Percentiles rank a stretch among this genome's conserved stretches.
Conservation (phyloP, 2,113 vertebrate genomes). For the Varanus salvator region DNA sequence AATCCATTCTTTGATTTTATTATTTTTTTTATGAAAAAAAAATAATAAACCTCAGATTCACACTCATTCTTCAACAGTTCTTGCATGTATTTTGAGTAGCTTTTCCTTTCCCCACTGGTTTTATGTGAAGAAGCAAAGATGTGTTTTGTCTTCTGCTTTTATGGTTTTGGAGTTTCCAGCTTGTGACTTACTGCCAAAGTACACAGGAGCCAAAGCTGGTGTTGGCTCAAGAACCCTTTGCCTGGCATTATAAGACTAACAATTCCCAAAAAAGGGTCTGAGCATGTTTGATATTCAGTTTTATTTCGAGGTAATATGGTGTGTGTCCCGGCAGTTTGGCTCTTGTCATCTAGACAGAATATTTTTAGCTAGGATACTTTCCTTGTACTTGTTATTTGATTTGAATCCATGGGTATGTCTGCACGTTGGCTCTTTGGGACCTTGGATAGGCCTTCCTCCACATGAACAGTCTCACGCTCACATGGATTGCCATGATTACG, state of each 20-base stretch:
- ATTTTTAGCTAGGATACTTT: slow-evolving; percentile 41
- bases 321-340: background rate
- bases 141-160: slow-evolving; percentile 4
- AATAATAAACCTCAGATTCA: background rate
- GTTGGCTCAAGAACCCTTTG: slow-evolving; percentile 11
- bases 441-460: background rate
- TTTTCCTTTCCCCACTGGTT: slow-evolving; percentile 24
- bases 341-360: background rate
- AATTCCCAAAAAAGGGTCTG: slow-evolving; percentile 28
- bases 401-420: slow-evolving; percentile 26
- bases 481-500: background rate
- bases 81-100: slow-evolving; percentile 22
- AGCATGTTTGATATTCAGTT: background rate
- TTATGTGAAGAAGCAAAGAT: slow-evolving; percentile 20
- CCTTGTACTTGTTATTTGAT: slow-evolving; percentile 14
- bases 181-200: fast-evolving
- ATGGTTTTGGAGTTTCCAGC: fast-evolving
- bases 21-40: background rate
- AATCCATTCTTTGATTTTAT: background rate
- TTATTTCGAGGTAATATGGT: slow-evolving; percentile 23
- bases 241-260: slow-evolving; percentile 16
- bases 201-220: background rate
- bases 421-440: slow-evolving; percentile 11
- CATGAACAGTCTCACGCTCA: background rate
- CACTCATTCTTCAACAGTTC: slow-evolving; percentile 4